Conservation (phyloP, 2,113 vertebrate genomes). For the Ancistrus triradiatus region DNA sequence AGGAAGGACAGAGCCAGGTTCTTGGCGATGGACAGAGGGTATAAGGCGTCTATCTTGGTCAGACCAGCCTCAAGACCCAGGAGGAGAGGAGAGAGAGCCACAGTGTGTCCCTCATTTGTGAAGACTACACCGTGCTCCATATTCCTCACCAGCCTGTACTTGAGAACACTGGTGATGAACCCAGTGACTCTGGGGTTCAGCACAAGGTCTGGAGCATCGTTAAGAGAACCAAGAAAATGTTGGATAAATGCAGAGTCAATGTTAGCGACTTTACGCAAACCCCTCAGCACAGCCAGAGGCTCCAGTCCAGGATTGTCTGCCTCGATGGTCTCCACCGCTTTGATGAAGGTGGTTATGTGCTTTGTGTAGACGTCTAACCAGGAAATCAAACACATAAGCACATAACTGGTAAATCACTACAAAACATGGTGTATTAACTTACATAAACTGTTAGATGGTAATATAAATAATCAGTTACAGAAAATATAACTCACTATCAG, state of each 20-base stretch:
- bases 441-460: no score
- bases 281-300: conserved; percentile 34
- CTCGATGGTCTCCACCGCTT: conserved; percentile 64
- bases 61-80: conserved; percentile 71
- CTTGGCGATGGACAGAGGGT: conserved; percentile 63
- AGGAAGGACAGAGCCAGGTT: conserved; percentile 63
- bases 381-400: no score
- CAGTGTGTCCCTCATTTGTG: conserved; percentile 76
- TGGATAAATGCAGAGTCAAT: conserved; percentile 44
- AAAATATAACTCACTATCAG: conserved; percentile 48
- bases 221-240: conserved; percentile 45
- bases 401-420: no score
- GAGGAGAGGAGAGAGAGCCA: conserved; percentile 73
- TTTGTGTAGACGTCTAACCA: conserved; percentile 16
- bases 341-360: conserved; percentile 69
- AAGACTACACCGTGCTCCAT: conserved; percentile 71
- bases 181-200: conserved; percentile 43
- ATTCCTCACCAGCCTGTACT: conserved; percentile 16
- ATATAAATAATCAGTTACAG: no score
- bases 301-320: not conserved
- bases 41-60: conserved; percentile 41
- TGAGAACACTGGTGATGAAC: conserved; percentile 51
- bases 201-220: not conserved
- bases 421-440: no score
- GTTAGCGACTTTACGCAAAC: conserved; percentile 43